Conservation (phyloP, 2,888 invertebrate species). For the Phytoseiulus persimilis region DNA sequence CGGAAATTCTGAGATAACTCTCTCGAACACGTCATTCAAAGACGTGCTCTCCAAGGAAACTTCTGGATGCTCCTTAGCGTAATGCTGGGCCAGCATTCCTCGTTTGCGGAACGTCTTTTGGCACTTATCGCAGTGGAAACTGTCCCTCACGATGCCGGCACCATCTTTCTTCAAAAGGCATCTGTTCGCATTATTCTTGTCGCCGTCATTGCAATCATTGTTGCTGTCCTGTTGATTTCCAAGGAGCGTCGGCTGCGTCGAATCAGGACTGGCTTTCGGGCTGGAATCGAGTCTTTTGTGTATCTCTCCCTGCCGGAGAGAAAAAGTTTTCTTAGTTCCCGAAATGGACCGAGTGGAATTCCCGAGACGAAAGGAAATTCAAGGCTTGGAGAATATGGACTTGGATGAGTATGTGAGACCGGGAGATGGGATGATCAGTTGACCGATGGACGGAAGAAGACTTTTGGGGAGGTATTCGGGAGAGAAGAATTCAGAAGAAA, state of each 20-base stretch:
- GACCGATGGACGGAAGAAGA: no score
- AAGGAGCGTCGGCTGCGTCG: constrained; percentile 8
- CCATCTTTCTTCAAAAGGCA: constrained; percentile 22
- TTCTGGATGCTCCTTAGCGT: constrained; percentile 61
- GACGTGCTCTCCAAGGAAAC: constrained; percentile 56
- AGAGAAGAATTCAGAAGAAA: no score
- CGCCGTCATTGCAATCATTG: not conserved
- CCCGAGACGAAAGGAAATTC: no score
- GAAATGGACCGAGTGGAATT: no score
- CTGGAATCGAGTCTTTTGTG: not conserved
- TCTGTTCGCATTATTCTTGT: not conserved
- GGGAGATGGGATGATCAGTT: no score
- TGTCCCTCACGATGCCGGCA: not conserved
- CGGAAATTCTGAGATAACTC: constrained; percentile 40
- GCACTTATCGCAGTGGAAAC: constrained; percentile 10
- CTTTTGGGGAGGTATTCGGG: no score
- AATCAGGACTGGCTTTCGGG: not conserved
- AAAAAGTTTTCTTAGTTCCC: no score
- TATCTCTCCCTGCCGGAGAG: not conserved
- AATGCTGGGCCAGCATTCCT: constrained; percentile 75
- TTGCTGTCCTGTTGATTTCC: not conserved
- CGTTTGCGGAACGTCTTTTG: constrained; percentile 50
- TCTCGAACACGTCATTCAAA: constrained; percentile 6
- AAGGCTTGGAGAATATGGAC: no score
- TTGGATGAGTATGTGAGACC: no score